Evolutionary conservation across 2,888 invertebrate genomes (phyloP).

Genomic region (Ectemnius continuus): DNA sequence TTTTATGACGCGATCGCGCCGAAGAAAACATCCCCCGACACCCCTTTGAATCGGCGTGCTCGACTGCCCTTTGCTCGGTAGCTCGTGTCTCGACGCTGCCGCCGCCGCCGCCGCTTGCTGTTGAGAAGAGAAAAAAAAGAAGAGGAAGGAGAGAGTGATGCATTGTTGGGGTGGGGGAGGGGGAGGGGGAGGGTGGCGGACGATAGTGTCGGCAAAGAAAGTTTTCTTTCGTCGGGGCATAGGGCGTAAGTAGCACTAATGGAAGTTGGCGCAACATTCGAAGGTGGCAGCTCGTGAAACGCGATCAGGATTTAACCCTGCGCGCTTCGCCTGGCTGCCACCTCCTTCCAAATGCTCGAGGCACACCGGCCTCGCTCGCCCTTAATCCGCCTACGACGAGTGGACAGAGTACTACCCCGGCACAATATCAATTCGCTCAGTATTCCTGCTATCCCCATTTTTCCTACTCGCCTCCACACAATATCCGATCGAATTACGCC

Average conservation of each 20-base stretch:
- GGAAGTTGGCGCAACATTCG: slow-evolving; percentile 70
- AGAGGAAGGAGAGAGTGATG: slow-evolving; percentile 22
- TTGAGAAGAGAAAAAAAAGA: not conserved
- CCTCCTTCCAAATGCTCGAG: slow-evolving; percentile 18
- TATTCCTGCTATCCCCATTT: no score
- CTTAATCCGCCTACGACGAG: slow-evolving; percentile 63
- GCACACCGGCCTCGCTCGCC: slow-evolving; percentile 35
- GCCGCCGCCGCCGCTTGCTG: no score
- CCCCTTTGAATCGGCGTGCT: slow-evolving; percentile 50
- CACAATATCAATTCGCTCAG: no score
- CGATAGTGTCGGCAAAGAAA: slow-evolving; percentile 47
- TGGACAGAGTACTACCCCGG: slow-evolving; percentile 44
- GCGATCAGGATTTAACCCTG: slow-evolving; percentile 71
- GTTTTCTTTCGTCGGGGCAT: slow-evolving; percentile 69
- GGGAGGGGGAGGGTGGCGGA: no score
- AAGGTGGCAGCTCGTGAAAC: slow-evolving; percentile 77
- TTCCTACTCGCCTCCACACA: slow-evolving; percentile 30
- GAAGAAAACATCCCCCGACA: slow-evolving; percentile 41
- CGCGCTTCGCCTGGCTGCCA: slow-evolving; percentile 12
- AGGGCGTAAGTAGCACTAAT: slow-evolving; percentile 67
- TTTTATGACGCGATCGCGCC: slow-evolving; percentile 64
- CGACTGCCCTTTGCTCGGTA: not conserved
- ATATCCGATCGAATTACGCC: no score
- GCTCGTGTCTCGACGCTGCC: slow-evolving; percentile 24
- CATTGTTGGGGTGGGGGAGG: not conserved